Conservation (phyloP, 2,113 vertebrate genomes). For the Athene cunicularia region DNA sequence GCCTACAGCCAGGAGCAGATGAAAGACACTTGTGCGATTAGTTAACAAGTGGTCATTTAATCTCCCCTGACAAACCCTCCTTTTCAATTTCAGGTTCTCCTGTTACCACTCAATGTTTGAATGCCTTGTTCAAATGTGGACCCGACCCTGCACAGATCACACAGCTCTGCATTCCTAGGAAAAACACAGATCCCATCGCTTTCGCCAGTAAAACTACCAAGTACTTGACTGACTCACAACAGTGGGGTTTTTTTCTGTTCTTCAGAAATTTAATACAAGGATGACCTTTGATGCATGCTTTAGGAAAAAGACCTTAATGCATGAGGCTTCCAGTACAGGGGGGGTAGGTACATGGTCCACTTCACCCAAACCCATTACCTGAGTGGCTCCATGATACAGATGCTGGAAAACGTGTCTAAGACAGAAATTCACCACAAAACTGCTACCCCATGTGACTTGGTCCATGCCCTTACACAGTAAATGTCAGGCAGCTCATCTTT, state of each 20-base stretch:
- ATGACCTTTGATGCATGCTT: not conserved
- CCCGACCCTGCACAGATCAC: not conserved
- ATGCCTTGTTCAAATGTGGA: not conserved
- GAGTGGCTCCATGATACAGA: not conserved
- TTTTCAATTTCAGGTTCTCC: not conserved
- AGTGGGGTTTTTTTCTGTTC: not conserved
- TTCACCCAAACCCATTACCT: not conserved
- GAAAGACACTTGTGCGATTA: slow-evolving; percentile 69
- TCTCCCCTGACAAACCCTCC: slow-evolving; percentile 28
- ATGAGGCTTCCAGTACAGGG: not conserved
- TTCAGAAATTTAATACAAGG: not conserved
- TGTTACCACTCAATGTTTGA: not conserved
- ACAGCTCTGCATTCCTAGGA: not conserved
- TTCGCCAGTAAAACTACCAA: not conserved
- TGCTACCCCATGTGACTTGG: not conserved
- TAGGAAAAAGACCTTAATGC: not conserved
- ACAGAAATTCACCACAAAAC: not conserved
- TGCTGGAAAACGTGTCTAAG: not conserved
- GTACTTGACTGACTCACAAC: not conserved
- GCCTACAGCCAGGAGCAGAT: slow-evolving; percentile 62
- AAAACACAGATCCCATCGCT: not conserved
- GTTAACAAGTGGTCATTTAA: slow-evolving; percentile 65
- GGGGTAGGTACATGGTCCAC: not conserved
- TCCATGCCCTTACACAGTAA: not conserved
- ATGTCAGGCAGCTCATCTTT: not conserved